Base-by-base conservation (phyloP, 2,888 invertebrate species). In the Pasiphila rectangulata region DNA sequence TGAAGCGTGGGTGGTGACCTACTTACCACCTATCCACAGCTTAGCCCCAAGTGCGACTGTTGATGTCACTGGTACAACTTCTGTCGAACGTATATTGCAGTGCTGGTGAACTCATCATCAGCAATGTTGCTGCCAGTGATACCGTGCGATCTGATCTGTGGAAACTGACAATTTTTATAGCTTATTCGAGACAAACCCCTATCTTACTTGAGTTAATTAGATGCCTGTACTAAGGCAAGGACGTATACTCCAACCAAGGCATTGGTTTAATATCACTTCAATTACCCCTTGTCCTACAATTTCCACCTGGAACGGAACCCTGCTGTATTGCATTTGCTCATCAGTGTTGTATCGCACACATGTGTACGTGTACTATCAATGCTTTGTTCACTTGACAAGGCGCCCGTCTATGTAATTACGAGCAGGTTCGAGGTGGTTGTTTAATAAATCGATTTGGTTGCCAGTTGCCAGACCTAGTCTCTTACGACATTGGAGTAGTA, bases 1-100 rank as follows among this genome's bases (percentile, higher is more conserved):
- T 42, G 53, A 44, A 45, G 46, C 35, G 54, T 54, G 54, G 50
- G 48, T 43, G 42, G 37, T 50, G 57, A 52, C 57, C 57, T 44
- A 54, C 45, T 50, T 46, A 41, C 34, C 25, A 27, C 12, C 36
- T 17, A 29, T 13, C 25, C 37, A 27, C 23, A 39, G 43, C 23
- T 41, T 37, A 37, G n/a, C 41, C 4, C 6, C 15, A 30, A 36
- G 21, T 7, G 2, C 25, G 6, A 13, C 32, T 32, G 21, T 9
- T 32, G 17, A 16, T 32, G n/a, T 9, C 10, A 19, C 32, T 32
- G 17, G 17, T 9, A 9, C 32, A 30, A 9, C 9, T 9, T 16
- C 6, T n/a, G n/a, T n/a, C n/a, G n/a, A n/a, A n/a, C n/a, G n/a
- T n/a, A n/a, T n/a, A n/a, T n/a, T n/a, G n/a, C n/a, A n/a, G n/a